Conservation (phyloP, 2,797 vertebrate genomes). For the Pseudocheirus occidentalis region DNA sequence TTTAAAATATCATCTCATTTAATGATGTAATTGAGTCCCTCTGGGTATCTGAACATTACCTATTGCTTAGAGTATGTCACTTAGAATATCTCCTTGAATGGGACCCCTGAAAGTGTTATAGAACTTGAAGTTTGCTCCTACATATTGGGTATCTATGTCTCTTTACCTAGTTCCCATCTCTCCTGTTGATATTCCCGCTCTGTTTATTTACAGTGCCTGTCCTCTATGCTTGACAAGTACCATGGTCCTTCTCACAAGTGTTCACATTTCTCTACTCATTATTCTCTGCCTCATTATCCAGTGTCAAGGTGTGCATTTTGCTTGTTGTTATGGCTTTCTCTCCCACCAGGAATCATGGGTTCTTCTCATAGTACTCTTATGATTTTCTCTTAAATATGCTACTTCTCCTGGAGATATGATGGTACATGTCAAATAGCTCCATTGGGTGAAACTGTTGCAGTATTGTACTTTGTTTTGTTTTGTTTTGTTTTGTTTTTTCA, state of each 20-base stretch:
- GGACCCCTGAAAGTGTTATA: background rate
- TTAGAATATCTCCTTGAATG: background rate
- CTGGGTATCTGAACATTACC: background rate
- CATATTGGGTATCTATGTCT: background rate
- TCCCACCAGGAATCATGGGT: background rate
- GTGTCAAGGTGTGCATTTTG: background rate
- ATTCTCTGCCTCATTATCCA: background rate
- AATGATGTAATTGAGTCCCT: background rate
- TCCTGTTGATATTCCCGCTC: background rate
- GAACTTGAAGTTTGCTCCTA: background rate
- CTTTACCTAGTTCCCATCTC: background rate
- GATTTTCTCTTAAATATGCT: background rate
- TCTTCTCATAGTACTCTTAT: background rate
- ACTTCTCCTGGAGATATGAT: background rate
- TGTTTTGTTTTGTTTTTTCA: background rate
- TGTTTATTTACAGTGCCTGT: background rate
- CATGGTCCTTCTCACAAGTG: background rate
- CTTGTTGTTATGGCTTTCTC: background rate
- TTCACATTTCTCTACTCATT: background rate
- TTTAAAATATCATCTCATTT: background rate
- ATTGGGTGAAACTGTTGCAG: background rate
- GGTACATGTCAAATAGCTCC: background rate
- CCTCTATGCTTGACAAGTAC: background rate
- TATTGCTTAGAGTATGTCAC: background rate
- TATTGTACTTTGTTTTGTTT: background rate